These are phyloP conservation scores for Cheilosia vulpina DNA, from an alignment of 2,888 invertebrate genomes.

Conservation along the genomic window DNA sequence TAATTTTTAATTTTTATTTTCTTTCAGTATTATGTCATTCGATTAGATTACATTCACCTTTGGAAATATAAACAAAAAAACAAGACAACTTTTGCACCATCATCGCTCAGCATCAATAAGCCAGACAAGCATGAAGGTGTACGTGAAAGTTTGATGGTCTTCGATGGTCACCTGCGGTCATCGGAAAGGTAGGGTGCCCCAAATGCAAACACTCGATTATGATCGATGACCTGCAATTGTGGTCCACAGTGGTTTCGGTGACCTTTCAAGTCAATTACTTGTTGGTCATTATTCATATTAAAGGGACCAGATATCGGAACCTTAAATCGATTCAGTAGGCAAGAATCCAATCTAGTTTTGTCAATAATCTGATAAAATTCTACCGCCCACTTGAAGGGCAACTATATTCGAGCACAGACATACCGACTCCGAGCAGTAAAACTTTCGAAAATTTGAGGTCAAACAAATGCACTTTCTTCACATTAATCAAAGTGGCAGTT, in stretches of 20 bases:
- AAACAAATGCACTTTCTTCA: conserved; percentile 11
- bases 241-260: not conserved
- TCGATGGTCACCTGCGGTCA: conserved; percentile 9
- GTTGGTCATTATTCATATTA: not conserved
- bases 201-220: conserved; percentile 28
- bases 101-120: conserved; percentile 7
- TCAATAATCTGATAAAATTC: not conserved
- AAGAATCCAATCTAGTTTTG: not conserved
- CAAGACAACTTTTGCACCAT: conserved; percentile 9
- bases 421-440: not conserved
- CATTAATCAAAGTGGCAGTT: conserved; percentile 12
- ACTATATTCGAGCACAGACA: not conserved
- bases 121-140: not conserved
- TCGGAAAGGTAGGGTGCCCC: conserved; percentile 10
- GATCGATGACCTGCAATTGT: conserved; percentile 30
- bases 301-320: conserved; percentile 8
- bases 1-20: conserved; percentile 26
- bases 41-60: conserved; percentile 45
- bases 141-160: conserved; percentile 31
- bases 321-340: not conserved
- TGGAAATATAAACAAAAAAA: conserved; percentile 13
- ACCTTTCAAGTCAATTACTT: conserved; percentile 24
- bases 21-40: conserved; percentile 38
- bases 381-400: conserved; percentile 8
- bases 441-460: not conserved